Conservation (phyloP, 2,113 vertebrate species). For the Herpetotheres cachinnans region DNA sequence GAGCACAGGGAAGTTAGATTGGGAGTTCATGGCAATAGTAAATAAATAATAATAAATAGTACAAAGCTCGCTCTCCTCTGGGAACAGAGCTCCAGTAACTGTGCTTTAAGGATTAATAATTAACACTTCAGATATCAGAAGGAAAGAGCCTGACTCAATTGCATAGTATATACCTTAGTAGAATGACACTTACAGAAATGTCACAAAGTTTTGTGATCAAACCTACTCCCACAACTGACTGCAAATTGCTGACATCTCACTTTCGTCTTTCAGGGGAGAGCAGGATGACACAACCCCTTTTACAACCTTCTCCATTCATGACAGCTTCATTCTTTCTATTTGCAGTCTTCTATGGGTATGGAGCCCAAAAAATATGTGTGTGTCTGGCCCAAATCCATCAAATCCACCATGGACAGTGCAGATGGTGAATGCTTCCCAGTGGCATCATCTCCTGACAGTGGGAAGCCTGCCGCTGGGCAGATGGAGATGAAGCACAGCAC, state of each 20-base stretch:
- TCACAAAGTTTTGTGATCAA: background rate
- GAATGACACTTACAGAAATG: background rate
- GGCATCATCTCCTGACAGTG: background rate
- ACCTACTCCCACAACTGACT: background rate
- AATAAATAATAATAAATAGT: background rate
- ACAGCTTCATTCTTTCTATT: background rate
- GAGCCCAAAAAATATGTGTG: rapidly evolving
- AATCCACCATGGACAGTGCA: background rate
- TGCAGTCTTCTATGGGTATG: background rate
- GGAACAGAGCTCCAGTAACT: background rate
- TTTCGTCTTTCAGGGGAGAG: background rate
- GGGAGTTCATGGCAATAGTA: background rate
- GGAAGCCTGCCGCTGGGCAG: background rate
- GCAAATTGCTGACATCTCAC: background rate
- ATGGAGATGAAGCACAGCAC: background rate
- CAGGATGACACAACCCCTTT: background rate
- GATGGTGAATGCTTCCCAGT: background rate
- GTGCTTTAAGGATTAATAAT: background rate
- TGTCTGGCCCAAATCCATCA: background rate
- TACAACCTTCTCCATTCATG: background rate
- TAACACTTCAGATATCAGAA: background rate
- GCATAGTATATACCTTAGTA: background rate
- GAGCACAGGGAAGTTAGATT: background rate
- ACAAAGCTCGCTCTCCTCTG: background rate
- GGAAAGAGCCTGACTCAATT: background rate